Percentiles rank a stretch among this genome's conserved stretches.
Conservation (phyloP, 2,888 invertebrate genomes). For the Theodoxus fluviatilis region DNA sequence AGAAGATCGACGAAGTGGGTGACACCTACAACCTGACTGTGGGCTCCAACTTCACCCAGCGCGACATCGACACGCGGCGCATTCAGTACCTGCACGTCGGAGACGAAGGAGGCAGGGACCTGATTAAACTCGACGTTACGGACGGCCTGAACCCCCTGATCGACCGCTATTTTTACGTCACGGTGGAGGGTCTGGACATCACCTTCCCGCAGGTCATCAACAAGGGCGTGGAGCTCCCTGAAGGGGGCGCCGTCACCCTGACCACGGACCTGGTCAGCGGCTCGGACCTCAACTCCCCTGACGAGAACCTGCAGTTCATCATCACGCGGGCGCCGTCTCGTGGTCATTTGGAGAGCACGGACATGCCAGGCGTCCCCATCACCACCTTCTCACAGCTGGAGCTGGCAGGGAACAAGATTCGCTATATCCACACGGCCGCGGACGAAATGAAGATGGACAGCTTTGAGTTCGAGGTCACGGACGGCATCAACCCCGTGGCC, state of each 20-base stretch:
- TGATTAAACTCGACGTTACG: conserved; percentile 64
- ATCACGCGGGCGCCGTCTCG: conserved; percentile 60
- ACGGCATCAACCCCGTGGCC: conserved; percentile 60
- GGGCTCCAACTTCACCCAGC: conserved; percentile 63
- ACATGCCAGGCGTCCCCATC: conserved; percentile 54
- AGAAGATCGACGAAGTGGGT: conserved; percentile 35
- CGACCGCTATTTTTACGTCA: conserved; percentile 63
- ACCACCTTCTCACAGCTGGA: conserved; percentile 62
- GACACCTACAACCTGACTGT: conserved; percentile 51
- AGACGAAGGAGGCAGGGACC: conserved; percentile 58
- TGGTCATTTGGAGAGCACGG: conserved; percentile 60
- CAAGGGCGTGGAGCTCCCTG: conserved; percentile 60
- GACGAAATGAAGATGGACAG: conserved; percentile 64
- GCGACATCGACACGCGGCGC: conserved; percentile 56
- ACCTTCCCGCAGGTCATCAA: conserved; percentile 61
- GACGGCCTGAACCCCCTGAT: conserved; percentile 63
- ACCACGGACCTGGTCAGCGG: conserved; percentile 62
- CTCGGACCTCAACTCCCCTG: conserved; percentile 59
- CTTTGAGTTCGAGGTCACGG: conserved; percentile 65
- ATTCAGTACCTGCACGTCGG: conserved; percentile 61
- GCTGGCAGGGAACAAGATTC: conserved; percentile 61
- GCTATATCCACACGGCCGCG: conserved; percentile 61
- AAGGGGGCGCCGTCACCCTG: conserved; percentile 59
- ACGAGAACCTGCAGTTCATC: conserved; percentile 56
- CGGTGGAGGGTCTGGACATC: conserved; percentile 59